phyloP scores from a whole-genome alignment of 2,113 vertebrate species.

The Irena cyanogastra region DNA sequence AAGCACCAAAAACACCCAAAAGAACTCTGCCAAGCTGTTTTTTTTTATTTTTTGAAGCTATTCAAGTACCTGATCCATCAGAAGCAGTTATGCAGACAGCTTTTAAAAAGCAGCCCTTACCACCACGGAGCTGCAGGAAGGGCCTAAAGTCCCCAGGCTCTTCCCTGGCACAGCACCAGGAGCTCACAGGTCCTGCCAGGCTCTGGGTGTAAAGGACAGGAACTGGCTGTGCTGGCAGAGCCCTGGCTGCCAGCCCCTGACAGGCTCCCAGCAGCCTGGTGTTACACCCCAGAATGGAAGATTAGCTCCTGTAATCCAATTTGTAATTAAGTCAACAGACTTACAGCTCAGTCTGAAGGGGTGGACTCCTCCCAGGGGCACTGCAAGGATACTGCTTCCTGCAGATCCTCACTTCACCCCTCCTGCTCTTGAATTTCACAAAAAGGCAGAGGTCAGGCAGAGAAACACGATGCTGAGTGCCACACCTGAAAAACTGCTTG shows the following conservation, averaged over 20 bases:
- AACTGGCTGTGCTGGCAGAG: conserved; percentile 42
- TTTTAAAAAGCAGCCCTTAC: background rate
- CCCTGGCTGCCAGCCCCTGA: background rate
- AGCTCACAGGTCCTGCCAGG: background rate
- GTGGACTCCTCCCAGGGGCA: background rate
- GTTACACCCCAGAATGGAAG: conserved; percentile 1
- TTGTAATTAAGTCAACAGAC: conserved; percentile 39
- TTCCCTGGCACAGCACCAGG: background rate
- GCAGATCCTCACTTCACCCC: background rate
- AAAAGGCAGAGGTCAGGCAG: background rate
- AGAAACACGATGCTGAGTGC: background rate
- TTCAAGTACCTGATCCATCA: background rate
- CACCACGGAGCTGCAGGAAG: background rate
- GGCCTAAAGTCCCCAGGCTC: background rate
- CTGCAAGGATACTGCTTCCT: background rate
- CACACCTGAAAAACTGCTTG: background rate
- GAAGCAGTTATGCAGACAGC: background rate
- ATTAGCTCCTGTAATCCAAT: conserved; percentile 56
- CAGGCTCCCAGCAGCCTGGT: background rate
- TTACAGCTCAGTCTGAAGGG: background rate
- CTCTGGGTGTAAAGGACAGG: background rate
- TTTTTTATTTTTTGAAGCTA: background rate
- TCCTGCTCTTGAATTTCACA: background rate
- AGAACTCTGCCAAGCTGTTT: background rate
- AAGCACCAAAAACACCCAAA: background rate